These are phyloP conservation scores for Lumbricus terrestris DNA, from an alignment of 2,888 invertebrate genomes.

Conservation along the genomic window DNA sequence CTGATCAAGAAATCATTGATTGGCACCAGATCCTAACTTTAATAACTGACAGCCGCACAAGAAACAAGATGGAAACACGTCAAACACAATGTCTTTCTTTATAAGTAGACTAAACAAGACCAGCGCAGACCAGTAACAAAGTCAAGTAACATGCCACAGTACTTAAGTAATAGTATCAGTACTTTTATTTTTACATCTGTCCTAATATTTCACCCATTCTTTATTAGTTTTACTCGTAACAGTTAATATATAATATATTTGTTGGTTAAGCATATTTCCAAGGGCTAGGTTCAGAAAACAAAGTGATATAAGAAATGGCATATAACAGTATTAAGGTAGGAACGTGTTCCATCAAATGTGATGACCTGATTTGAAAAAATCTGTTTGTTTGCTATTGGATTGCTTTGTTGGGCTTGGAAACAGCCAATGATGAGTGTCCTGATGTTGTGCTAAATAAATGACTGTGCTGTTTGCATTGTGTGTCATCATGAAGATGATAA, in stretches of 20 bases:
- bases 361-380: background rate
- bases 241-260: no score
- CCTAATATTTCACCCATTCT: background rate
- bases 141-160: background rate
- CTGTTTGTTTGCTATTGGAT: background rate
- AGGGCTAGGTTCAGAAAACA: background rate
- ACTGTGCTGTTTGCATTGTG: background rate
- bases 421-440: background rate
- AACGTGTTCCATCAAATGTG: background rate
- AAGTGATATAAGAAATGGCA: background rate
- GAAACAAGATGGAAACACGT: background rate
- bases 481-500: background rate
- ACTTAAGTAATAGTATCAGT: background rate
- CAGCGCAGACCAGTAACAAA: background rate
- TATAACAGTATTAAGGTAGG: background rate
- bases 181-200: no score
- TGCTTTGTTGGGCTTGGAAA: background rate
- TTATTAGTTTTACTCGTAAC: background rate
- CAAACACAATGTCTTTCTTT: background rate
- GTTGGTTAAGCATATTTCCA: no score
- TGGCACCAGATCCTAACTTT: background rate
- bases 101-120: background rate
- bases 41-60: background rate
- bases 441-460: background rate
- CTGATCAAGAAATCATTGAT: background rate